Conservation (phyloP, 2,888 invertebrate genomes). For the Drosophila sordidula region DNA sequence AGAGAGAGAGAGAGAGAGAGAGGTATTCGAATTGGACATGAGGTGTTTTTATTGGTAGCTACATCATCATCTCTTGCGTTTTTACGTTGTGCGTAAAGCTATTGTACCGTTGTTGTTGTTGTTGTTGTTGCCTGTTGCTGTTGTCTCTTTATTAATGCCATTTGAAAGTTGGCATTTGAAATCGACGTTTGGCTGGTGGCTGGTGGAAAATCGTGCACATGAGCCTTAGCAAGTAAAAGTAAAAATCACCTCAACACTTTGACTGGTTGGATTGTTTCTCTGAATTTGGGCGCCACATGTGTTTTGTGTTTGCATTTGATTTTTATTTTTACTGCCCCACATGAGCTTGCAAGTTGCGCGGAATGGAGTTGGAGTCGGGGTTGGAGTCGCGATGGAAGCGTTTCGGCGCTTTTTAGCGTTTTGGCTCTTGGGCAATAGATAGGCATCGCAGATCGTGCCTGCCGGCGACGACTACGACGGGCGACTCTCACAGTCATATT, state of each 20-base stretch:
- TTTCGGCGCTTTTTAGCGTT: conserved; percentile 23
- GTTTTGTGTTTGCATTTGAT: conserved; percentile 80
- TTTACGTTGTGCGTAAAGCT: conserved; percentile 42
- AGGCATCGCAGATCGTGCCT: conserved; percentile 74
- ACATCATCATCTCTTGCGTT: conserved; percentile 46
- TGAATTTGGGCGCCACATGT: conserved; percentile 71
- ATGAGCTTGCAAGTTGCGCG: conserved; percentile 72
- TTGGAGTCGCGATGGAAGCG: conserved; percentile 21
- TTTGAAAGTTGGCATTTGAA: conserved; percentile 77
- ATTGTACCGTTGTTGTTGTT: conserved; percentile 39
- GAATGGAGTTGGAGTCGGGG: conserved; percentile 10
- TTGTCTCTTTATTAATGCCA: conserved; percentile 73
- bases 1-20: conserved; percentile 9
- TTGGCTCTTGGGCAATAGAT: conserved; percentile 62
- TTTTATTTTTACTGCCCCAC: conserved; percentile 74
- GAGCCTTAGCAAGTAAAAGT: conserved; percentile 74
- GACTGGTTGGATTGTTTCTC: conserved; percentile 57
- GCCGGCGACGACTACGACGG: conserved; percentile 24
- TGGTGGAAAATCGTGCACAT: conserved; percentile 78
- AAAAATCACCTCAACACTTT: conserved; percentile 72
- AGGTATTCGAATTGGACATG: conserved; percentile 8
- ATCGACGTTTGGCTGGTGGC: conserved; percentile 56
- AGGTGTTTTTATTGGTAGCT: conserved; percentile 49
- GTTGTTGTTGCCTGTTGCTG: conserved; percentile 39
- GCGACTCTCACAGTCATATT: conserved; percentile 62